Conservation (phyloP, 2,797 vertebrate genomes). For the Chloroceryle amazona region DNA sequence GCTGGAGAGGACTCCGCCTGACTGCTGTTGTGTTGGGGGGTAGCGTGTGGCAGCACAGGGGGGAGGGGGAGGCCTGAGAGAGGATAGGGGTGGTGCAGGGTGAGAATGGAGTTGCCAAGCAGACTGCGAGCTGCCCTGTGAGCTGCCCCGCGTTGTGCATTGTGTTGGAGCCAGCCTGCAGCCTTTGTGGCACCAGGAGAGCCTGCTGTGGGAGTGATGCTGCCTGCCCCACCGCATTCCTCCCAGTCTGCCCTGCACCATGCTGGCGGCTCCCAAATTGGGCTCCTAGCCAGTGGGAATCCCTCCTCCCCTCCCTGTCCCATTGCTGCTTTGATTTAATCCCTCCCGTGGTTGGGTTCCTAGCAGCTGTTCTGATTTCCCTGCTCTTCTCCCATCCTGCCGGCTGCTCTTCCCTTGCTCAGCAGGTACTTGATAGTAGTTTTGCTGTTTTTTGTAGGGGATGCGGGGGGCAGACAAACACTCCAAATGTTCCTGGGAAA, state of each 20-base stretch:
- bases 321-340: conserved; percentile 28
- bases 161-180: conserved; percentile 14
- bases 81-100: neutral
- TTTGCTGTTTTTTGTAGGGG: conserved; percentile 69
- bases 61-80: neutral
- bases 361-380: conserved; percentile 32
- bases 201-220: conserved; percentile 48
- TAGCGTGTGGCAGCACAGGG: neutral
- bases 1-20: conserved; percentile 22
- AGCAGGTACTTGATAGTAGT: conserved; percentile 23
- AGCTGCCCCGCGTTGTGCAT: neutral
- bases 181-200: conserved; percentile 58
- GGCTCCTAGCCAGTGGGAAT: conserved; percentile 47
- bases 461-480: conserved; percentile 72
- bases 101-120: conserved; percentile 34
- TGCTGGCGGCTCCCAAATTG: neutral
- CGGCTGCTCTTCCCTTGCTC: neutral
- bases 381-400: conserved; percentile 11
- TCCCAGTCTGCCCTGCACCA: neutral
- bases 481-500: conserved; percentile 78
- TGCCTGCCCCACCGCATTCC: conserved; percentile 54
- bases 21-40: neutral
- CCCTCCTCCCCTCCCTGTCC: neutral
- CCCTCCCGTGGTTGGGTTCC: conserved; percentile 37
- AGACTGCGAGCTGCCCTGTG: conserved; percentile 5